Percentiles rank a stretch among this genome's conserved stretches.
These are phyloP conservation scores for Synanthedon vespiformis DNA, from an alignment of 2,888 invertebrate genomes.

Conservation along the genomic window DNA sequence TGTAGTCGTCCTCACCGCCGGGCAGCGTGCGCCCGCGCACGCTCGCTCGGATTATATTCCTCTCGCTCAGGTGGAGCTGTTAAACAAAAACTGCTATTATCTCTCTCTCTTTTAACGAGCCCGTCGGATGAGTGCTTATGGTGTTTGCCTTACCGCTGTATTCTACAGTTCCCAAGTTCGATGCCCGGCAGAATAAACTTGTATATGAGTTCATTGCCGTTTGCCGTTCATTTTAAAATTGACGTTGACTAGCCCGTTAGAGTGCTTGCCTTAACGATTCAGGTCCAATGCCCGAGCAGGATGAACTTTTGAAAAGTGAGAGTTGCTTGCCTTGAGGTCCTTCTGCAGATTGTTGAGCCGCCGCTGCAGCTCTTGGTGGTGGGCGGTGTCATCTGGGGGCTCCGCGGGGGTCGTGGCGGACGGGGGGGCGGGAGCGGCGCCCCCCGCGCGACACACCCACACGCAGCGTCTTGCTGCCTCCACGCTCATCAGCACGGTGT, in stretches of 20 bases:
- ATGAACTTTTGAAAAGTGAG: no score
- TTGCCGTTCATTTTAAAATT: no score
- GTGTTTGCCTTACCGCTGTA: no score
- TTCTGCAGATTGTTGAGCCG: slow-evolving; percentile 78
- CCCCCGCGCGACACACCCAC: slow-evolving; percentile 79
- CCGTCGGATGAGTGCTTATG: no score
- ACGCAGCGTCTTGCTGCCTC: slow-evolving; percentile 83
- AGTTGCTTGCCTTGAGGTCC: slow-evolving; percentile 73
- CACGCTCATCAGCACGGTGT: slow-evolving; percentile 83
- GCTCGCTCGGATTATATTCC: slow-evolving; percentile 76
- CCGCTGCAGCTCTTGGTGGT: slow-evolving; percentile 75
- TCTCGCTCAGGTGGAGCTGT: slow-evolving; percentile 78
- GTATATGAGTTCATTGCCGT: no score
- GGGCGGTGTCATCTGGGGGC: slow-evolving; percentile 66
- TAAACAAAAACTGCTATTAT: neutral
- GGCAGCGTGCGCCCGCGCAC: slow-evolving; percentile 66
- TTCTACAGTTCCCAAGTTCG: neutral
- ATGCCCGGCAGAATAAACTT: neutral
- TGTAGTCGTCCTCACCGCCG: slow-evolving; percentile 73
- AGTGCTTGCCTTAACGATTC: no score
- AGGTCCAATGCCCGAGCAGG: no score
- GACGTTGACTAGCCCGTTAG: no score
- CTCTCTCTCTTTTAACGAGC: neutral
- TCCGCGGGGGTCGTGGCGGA: slow-evolving; percentile 48
- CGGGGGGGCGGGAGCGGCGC: slow-evolving; percentile 50